A percentile compares a stretch with the other conserved stretches of the same genome.
Conservation (phyloP, 2,888 invertebrate species). For the Euplexia lucipara region DNA sequence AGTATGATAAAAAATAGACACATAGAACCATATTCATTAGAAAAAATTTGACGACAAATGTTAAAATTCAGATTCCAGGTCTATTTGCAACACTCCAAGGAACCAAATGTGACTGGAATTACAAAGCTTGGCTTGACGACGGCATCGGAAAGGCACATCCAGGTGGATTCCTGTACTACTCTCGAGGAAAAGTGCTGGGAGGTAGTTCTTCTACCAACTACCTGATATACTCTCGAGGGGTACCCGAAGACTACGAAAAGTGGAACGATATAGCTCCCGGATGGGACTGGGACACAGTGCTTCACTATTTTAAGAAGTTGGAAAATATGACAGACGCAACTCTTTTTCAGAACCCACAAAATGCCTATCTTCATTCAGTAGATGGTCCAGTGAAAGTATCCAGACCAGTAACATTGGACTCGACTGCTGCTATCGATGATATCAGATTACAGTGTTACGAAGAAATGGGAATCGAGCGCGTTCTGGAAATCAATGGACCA, state of each 20-base stretch:
- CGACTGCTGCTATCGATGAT: conserved; percentile 68
- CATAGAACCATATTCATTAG: no score
- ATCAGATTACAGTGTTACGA: conserved; percentile 69
- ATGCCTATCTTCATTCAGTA: conserved; percentile 72
- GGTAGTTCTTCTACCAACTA: conserved; percentile 77
- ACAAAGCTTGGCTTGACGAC: conserved; percentile 65
- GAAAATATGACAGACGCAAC: conserved; percentile 76
- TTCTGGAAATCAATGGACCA: conserved; percentile 74
- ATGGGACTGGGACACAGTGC: conserved; percentile 75
- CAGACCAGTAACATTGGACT: conserved; percentile 66
- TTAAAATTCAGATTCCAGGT: conserved; percentile 72
- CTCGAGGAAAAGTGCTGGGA: conserved; percentile 77
- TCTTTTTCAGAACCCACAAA: conserved; percentile 66
- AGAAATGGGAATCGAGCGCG: conserved; percentile 74
- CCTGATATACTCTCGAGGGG: conserved; percentile 75
- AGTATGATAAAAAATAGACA: background rate
- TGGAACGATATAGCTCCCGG: conserved; percentile 74
- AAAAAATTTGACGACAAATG: conserved; percentile 3
- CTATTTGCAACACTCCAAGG: conserved; percentile 70
- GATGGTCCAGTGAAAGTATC: conserved; percentile 76
- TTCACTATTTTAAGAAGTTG: conserved; percentile 76
- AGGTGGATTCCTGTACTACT: conserved; percentile 59
- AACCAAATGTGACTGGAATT: conserved; percentile 76
- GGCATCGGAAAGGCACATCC: conserved; percentile 70
- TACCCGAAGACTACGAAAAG: conserved; percentile 74